phyloP scores from a whole-genome alignment of 2,797 vertebrate species.

The Parauchenoglanis punctatus region DNA sequence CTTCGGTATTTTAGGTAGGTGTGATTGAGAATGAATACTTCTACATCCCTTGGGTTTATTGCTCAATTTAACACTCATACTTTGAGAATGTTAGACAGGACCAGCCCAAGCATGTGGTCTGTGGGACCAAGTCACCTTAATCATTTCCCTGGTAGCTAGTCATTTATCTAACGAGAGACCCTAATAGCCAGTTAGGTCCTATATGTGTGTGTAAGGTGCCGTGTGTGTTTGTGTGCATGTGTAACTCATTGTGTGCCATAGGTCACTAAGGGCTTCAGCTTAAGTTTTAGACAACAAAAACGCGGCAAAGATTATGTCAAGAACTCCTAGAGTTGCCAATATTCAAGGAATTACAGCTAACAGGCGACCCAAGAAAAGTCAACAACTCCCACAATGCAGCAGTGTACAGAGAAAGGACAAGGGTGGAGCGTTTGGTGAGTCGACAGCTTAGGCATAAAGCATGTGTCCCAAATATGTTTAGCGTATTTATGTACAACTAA shows the following conservation, averaged over 20 bases:
- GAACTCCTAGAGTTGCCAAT: conserved; percentile 58
- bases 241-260: conserved; percentile 32
- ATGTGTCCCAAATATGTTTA: conserved; percentile 52
- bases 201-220: conserved; percentile 45
- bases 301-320: conserved; percentile 41
- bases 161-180: conserved; percentile 38
- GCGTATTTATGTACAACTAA: conserved; percentile 54
- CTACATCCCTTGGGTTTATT: conserved; percentile 69
- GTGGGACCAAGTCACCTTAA: conserved; percentile 31
- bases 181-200: conserved; percentile 42
- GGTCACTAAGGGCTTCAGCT: conserved; percentile 39
- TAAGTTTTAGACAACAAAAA: conserved; percentile 54
- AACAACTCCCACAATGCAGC: conserved; percentile 59
- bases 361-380: conserved; percentile 53
- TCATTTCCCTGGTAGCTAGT: conserved; percentile 39
- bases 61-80: conserved; percentile 75
- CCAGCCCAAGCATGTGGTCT: conserved; percentile 55
- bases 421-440: conserved; percentile 32
- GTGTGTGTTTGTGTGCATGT: conserved; percentile 41
- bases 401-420: conserved; percentile 35
- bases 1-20: conserved; percentile 16
- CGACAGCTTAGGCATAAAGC: conserved; percentile 41
- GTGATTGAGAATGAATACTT: conserved; percentile 36
- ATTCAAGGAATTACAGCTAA: conserved; percentile 56
- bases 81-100: conserved; percentile 58